Evolutionary conservation across 1,140 invertebrate species (phyloP).

Genomic region (Lordiphosa mommai): DNA sequence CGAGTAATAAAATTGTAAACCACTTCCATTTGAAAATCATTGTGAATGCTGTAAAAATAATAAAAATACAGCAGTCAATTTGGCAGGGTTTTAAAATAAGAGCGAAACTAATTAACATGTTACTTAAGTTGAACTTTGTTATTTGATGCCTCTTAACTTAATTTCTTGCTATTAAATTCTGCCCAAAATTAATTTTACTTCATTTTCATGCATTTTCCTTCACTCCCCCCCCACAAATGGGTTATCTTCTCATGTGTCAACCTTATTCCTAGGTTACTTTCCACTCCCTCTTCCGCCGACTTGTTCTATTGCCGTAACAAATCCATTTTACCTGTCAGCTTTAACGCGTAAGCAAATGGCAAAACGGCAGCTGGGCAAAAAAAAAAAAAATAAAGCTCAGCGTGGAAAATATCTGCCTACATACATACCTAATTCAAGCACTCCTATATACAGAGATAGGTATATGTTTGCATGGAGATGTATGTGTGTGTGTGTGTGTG

Average conservation of each 20-base stretch:
- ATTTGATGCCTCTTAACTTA: no score
- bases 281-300: not conserved
- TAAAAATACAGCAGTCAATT: no score
- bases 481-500: conserved; percentile 3
- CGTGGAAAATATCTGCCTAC: conserved; percentile 11
- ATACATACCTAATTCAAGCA: conserved; percentile 8
- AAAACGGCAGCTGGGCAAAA: conserved; percentile 42
- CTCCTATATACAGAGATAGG: no score
- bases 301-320: conserved; percentile 68
- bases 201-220: no score
- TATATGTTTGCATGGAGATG: not conserved
- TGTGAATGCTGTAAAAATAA: no score
- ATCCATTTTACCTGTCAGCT: conserved; percentile 73
- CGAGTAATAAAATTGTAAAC: not conserved
- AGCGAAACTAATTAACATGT: no score
- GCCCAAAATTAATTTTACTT: no score
- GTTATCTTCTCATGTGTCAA: conserved; percentile 17
- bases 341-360: conserved; percentile 72
- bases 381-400: not conserved
- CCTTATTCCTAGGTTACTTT: conserved; percentile 4
- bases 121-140: no score
- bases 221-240: no score
- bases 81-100: no score
- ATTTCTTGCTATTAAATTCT: no score
- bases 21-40: not conserved